These are phyloP conservation scores for Anneissia japonica DNA, from an alignment of 35 echinoderm and acorn worm genomes.

Conservation along the genomic window DNA sequence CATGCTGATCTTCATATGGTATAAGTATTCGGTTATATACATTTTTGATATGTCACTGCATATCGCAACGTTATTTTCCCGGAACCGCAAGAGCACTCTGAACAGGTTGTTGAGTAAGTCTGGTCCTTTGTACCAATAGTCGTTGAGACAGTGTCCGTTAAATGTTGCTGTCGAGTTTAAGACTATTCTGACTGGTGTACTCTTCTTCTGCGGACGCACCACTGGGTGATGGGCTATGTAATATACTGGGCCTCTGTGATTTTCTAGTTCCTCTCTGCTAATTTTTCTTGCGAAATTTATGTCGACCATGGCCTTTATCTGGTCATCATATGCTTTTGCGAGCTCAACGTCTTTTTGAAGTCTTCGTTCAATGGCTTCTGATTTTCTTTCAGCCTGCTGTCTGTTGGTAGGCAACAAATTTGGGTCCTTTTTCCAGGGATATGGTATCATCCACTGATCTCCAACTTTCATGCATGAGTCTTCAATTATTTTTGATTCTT, in stretches of 20 bases:
- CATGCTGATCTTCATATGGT: conserved; percentile 60
- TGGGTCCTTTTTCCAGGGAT: conserved; percentile 66
- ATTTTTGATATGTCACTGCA: conserved; percentile 74
- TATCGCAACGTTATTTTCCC: conserved; percentile 40
- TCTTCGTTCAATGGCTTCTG: conserved; percentile 38
- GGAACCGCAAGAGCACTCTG: conserved; percentile 46
- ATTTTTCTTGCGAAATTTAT: conserved; percentile 71
- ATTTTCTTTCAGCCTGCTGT: conserved; percentile 43
- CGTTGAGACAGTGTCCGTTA: conserved; percentile 59
- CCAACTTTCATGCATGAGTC: conserved; percentile 31
- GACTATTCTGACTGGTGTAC: conserved; percentile 52
- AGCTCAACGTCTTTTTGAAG: conserved; percentile 39
- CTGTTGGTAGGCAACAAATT: conserved; percentile 53
- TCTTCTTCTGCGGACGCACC: conserved; percentile 44
- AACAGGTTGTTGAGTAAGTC: conserved; percentile 60
- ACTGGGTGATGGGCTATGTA: conserved; percentile 60
- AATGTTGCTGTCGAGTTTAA: conserved; percentile 43
- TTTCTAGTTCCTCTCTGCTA: conserved; percentile 11
- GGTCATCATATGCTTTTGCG: conserved; percentile 53
- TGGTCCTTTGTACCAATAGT: conserved; percentile 51
- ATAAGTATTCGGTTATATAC: conserved; percentile 59
- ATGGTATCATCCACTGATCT: conserved; percentile 58
- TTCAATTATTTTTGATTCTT: conserved; percentile 42
- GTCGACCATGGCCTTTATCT: conserved; percentile 65
- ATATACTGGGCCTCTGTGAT: conserved; percentile 49